A percentile compares a stretch with the other conserved stretches of the same genome.
These are phyloP conservation scores for Cladopsammia gracilis DNA, from an alignment of 64 coral and sea anemone genomes.

Conservation along the genomic window DNA sequence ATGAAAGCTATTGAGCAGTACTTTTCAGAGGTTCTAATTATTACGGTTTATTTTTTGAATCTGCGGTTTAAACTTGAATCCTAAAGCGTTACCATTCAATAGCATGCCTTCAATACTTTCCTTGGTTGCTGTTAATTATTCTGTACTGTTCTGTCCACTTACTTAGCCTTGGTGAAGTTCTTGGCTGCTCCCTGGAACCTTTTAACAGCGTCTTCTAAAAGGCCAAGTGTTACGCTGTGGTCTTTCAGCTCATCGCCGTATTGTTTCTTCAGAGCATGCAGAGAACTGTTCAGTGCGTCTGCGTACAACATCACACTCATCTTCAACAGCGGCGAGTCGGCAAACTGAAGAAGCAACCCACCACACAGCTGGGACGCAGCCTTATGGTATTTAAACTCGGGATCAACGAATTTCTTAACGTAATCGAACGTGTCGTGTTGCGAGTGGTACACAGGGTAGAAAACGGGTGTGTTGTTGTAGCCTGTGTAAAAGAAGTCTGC, in stretches of 20 bases:
- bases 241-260: slow-evolving; percentile 2
- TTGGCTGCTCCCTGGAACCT: slow-evolving; percentile 17
- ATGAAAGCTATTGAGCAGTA: too few species aligned
- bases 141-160: background rate
- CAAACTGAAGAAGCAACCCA: slow-evolving; percentile 38
- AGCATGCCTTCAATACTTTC: too few species aligned
- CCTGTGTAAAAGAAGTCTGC: slow-evolving; percentile 72
- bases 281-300: slow-evolving; percentile 21
- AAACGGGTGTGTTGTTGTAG: slow-evolving; percentile 59
- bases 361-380: slow-evolving; percentile 70
- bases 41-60: too few species aligned
- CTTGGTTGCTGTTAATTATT: too few species aligned
- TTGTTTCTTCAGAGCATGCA: background rate
- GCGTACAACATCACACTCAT: slow-evolving; percentile 6
- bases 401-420: slow-evolving; percentile 78
- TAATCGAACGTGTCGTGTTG: slow-evolving; percentile 86
- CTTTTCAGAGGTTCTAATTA: too few species aligned
- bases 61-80: too few species aligned
- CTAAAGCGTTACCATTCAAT: too few species aligned
- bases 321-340: slow-evolving; percentile 36
- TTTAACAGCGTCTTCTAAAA: slow-evolving; percentile 29
- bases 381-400: slow-evolving; percentile 76
- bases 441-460: slow-evolving; percentile 89
- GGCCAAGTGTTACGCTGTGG: background rate
- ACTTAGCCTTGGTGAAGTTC: slow-evolving; percentile 15